phyloP scores from a whole-genome alignment of 2,797 vertebrate genomes.

The Atherinosoma microstoma region DNA sequence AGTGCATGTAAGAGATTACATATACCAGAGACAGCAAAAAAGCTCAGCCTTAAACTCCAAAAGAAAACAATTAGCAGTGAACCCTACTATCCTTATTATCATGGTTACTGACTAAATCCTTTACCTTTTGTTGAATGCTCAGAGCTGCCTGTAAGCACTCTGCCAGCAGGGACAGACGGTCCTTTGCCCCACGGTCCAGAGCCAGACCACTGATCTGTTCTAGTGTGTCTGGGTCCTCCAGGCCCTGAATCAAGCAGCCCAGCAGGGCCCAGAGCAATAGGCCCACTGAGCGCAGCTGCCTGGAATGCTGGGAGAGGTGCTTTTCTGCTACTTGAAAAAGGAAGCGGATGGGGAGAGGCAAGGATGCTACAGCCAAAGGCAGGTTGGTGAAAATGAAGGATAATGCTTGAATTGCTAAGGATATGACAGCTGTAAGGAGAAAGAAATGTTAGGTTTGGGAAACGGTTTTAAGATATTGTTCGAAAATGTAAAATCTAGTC shows the following conservation, averaged over 20 bases:
- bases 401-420: conserved; percentile 87
- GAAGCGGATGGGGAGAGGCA: conserved; percentile 92
- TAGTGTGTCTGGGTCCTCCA: conserved; percentile 88
- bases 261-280: conserved; percentile 92
- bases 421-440: conserved; percentile 81
- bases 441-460: conserved; percentile 20
- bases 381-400: conserved; percentile 94
- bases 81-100: not conserved
- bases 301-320: conserved; percentile 88
- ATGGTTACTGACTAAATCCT: conserved; percentile 6
- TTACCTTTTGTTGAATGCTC: conserved; percentile 84
- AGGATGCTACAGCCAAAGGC: conserved; percentile 89
- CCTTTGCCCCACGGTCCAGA: conserved; percentile 88
- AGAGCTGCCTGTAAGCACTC: conserved; percentile 89
- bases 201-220: conserved; percentile 87
- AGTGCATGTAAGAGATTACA: not conserved
- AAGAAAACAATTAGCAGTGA: not conserved
- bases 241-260: conserved; percentile 88
- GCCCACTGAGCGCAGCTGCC: conserved; percentile 88
- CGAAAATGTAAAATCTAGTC: not conserved
- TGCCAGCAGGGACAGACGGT: conserved; percentile 87
- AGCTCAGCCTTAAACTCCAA: not conserved
- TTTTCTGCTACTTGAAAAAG: conserved; percentile 93
- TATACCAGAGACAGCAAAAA: not conserved
- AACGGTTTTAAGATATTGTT: not conserved